Base-by-base conservation (phyloP, 2,113 vertebrate species). In the Boleophthalmus pectinirostris region DNA sequence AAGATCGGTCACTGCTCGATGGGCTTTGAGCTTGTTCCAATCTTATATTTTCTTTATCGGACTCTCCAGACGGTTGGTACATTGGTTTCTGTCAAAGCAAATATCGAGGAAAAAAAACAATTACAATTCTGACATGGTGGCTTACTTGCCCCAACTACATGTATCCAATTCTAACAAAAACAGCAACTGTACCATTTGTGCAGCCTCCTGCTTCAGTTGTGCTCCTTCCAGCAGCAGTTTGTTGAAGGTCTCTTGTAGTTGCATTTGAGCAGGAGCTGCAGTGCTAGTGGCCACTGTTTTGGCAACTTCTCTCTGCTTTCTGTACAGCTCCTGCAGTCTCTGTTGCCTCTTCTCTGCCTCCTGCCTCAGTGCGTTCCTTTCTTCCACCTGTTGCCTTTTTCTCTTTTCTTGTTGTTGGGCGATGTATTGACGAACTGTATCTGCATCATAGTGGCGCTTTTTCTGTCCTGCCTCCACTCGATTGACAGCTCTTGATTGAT, bases 21-120 rank as follows among this genome's bases (percentile, higher is more conserved):
- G 96, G 95, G 71, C 97, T 98, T 1, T 94, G 95, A 23, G 95
- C 94, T 70, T 95, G 93, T 69, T 96, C 96, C 13, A 96, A 94
- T 75, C 88, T 93, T 81, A 96, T 97, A 88, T 99, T 99, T 84
- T 99, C 98, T 88, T 99, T 99, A 86, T 99, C 97, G 0, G 98
- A 99, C 89, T 99, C 98, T 77, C 97, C 97, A 71, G 98, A 99
- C 3, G 98, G 98, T 0, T 98, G 98, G 90, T 98, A 99, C 77
- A 93, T 92, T 47, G 95, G 94, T 80, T 87, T 95, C 74, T 92
- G 81, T 92, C 57, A 79, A 25, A 75, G 71, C 8, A 80, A 15
- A 49, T 51, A 20, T 63, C 20, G 18, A 63, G 25, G 2, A 33
- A 38, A 38, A 38, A 20, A 33, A 61, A 33, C 5, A 16, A 61